Evolutionary conservation across 2,113 vertebrate species (phyloP).

Genomic region (Passerina amoena): DNA sequence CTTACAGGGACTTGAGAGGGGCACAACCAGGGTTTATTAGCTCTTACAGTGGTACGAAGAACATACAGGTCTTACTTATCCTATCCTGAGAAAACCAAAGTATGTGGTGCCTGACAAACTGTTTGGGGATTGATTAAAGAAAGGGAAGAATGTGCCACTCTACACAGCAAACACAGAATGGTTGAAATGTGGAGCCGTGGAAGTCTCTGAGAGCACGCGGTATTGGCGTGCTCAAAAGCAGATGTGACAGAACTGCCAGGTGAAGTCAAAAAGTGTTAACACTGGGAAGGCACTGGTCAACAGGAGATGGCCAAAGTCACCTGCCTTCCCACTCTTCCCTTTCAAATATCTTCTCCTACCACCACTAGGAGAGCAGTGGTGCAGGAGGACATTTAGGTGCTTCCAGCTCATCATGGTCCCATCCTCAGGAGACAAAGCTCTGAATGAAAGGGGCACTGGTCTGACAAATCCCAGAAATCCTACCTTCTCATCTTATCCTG

Average conservation of each 20-base stretch:
- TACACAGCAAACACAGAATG: too few species aligned
- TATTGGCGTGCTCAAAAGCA: background rate
- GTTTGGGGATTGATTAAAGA: background rate
- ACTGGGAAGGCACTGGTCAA: background rate
- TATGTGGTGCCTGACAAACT: background rate
- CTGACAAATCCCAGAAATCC: background rate
- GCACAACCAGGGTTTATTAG: background rate
- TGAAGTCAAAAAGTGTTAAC: background rate
- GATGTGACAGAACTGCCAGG: background rate
- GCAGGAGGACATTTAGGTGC: background rate
- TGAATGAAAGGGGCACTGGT: background rate
- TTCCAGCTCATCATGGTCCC: accelerated
- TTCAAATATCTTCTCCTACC: background rate
- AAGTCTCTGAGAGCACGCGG: accelerated
- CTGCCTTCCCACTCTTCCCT: background rate
- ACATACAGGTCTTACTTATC: background rate
- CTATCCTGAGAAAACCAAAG: background rate
- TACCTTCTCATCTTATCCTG: background rate
- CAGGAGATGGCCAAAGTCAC: background rate
- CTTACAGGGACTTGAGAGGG: background rate
- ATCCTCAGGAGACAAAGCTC: background rate
- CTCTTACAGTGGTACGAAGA: too few species aligned
- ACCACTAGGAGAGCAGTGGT: accelerated
- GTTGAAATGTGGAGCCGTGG: background rate
- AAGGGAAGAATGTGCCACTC: background rate